phyloP scores from a whole-genome alignment of 2,797 vertebrate genomes.

The Sebastes taczanowskii region DNA sequence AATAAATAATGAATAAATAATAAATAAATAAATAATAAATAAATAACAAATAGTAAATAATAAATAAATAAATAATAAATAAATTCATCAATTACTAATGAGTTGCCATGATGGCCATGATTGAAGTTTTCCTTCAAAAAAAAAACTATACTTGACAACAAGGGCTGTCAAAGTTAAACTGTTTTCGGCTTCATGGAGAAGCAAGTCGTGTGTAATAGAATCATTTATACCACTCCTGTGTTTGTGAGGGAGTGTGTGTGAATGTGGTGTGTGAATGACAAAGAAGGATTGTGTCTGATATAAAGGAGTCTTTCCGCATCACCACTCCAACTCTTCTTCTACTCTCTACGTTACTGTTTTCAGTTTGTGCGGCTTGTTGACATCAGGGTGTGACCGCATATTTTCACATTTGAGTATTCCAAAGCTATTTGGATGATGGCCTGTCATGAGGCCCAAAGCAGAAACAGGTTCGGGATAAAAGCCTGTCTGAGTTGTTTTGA shows the following conservation, averaged over 20 bases:
- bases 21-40: too few relatives aligned
- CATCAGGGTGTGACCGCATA: slow-evolving; percentile 39
- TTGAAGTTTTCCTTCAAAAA: neutral
- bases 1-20: too few relatives aligned
- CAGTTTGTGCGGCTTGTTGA: neutral
- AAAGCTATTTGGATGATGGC: slow-evolving; percentile 29
- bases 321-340: neutral
- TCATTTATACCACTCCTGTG: neutral
- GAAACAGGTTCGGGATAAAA: slow-evolving; percentile 20
- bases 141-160: neutral
- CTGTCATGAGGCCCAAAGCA: neutral
- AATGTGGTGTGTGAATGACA: neutral
- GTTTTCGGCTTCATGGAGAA: slow-evolving; percentile 4
- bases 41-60: too few relatives aligned
- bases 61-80: too few relatives aligned
- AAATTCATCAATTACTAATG: too few relatives aligned
- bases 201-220: neutral
- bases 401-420: slow-evolving; percentile 39
- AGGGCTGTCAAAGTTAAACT: neutral
- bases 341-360: neutral
- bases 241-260: too few relatives aligned
- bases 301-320: neutral
- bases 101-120: neutral
- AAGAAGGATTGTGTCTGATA: neutral
- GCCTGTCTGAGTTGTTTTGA: slow-evolving; percentile 12